These are phyloP conservation scores for Lagria hirta DNA, from an alignment of 2,888 invertebrate genomes.

Conservation along the genomic window DNA sequence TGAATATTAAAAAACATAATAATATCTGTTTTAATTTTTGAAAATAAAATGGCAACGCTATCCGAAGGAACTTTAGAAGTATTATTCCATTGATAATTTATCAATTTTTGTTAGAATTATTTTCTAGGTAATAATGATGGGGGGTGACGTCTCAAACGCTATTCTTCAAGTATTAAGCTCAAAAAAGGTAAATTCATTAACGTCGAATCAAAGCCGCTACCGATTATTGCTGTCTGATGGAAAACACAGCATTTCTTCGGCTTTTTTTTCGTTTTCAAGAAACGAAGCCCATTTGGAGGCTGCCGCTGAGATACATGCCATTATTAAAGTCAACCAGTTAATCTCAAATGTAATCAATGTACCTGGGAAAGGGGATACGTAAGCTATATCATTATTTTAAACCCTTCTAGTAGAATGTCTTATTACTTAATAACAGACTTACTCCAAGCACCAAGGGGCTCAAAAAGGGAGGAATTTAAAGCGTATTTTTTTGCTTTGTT, in stretches of 20 bases:
- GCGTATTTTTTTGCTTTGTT: conserved; percentile 7
- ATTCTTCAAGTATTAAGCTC: conserved; percentile 79
- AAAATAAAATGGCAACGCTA: conserved; percentile 4
- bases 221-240: conserved; percentile 88
- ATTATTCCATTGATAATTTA: neutral
- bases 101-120: neutral
- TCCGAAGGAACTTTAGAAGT: conserved; percentile 9
- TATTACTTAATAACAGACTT: no score
- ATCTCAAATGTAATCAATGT: conserved; percentile 81
- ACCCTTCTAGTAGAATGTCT: no score
- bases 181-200: conserved; percentile 70
- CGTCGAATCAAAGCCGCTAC: conserved; percentile 70
- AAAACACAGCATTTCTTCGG: conserved; percentile 77
- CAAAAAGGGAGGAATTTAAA: neutral
- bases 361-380: conserved; percentile 63
- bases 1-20: conserved; percentile 1
- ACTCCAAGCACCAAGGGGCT: no score
- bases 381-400: no score
- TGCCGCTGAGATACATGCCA: conserved; percentile 62
- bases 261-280: conserved; percentile 86
- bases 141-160: conserved; percentile 70
- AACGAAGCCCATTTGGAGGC: conserved; percentile 60
- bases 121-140: conserved; percentile 73
- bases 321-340: conserved; percentile 78
- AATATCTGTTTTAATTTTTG: neutral